Evolutionary conservation across 1,140 invertebrate species (phyloP).

Genomic region (Antheraea mylitta): DNA sequence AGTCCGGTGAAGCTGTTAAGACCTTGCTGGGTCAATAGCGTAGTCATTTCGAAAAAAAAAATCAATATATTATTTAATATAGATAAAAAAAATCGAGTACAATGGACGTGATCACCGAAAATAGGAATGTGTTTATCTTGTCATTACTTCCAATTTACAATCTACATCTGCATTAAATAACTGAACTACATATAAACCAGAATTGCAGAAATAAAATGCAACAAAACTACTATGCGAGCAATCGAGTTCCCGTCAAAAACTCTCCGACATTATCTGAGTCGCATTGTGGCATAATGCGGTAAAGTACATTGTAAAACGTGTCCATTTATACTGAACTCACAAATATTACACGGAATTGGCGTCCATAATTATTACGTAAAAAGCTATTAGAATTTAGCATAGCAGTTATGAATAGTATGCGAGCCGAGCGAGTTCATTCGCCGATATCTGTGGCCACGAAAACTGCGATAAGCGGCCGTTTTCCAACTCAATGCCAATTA

Average conservation of each 20-base stretch:
- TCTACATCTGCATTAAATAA: no score
- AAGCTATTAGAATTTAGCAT: slow-evolving; percentile 16
- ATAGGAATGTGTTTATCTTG: no score
- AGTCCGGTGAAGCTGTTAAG: no score
- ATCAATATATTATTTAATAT: no score
- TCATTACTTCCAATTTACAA: no score
- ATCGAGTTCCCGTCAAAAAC: background rate
- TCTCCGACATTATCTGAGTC: background rate
- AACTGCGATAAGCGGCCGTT: background rate
- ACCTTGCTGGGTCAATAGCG: no score
- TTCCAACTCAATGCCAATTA: background rate
- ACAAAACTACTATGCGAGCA: background rate
- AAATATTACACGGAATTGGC: slow-evolving; percentile 8
- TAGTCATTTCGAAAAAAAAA: no score
- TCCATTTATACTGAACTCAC: slow-evolving; percentile 1
- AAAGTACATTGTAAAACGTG: background rate
- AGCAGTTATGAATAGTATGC: slow-evolving; percentile 12
- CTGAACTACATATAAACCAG: background rate
- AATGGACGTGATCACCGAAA: no score
- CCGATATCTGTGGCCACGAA: slow-evolving; percentile 4
- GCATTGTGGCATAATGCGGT: background rate
- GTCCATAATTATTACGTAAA: slow-evolving; percentile 1
- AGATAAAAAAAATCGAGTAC: no score
- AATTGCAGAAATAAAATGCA: background rate
- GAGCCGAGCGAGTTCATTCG: slow-evolving; percentile 18